phyloP scores from a whole-genome alignment of 1,140 invertebrate genomes.

The Schlechtendalia chinensis region DNA sequence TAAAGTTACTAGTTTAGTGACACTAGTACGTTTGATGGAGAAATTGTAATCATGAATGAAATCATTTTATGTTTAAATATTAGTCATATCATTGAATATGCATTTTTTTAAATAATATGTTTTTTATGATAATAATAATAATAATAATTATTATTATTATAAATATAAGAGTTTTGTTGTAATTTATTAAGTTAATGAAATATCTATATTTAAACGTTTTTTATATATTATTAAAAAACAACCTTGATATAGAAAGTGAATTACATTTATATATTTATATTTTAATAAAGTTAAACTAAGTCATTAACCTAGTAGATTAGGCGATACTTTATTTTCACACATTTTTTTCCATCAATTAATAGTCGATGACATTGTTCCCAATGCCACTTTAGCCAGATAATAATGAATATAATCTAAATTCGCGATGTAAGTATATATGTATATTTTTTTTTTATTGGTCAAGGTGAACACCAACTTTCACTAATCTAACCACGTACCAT shows the following conservation, averaged over 20 bases:
- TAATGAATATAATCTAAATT: constrained; percentile 48
- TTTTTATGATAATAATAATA: no score
- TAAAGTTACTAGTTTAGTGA: no score
- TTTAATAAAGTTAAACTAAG: constrained; percentile 17
- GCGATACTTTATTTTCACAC: constrained; percentile 17
- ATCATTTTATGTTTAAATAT: no score
- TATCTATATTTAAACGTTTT: no score
- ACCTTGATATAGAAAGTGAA: neutral
- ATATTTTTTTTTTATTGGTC: constrained; percentile 46
- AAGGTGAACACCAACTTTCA: constrained; percentile 48
- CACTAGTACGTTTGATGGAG: no score
- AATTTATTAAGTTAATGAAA: no score
- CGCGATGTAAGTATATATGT: constrained; percentile 29
- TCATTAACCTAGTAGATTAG: constrained; percentile 11
- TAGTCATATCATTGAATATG: no score
- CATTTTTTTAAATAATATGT: no score
- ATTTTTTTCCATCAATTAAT: constrained; percentile 25
- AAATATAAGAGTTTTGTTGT: no score
- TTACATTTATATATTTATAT: constrained; percentile 4
- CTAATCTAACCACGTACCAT: constrained; percentile 34
- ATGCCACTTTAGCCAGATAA: constrained; percentile 36
- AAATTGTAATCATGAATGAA: no score
- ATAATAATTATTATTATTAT: no score
- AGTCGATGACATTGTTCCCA: constrained; percentile 41
- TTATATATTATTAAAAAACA: no score